Evolutionary conservation across 2,888 invertebrate species (phyloP).

Genomic region (Hedychridium roseum): DNA sequence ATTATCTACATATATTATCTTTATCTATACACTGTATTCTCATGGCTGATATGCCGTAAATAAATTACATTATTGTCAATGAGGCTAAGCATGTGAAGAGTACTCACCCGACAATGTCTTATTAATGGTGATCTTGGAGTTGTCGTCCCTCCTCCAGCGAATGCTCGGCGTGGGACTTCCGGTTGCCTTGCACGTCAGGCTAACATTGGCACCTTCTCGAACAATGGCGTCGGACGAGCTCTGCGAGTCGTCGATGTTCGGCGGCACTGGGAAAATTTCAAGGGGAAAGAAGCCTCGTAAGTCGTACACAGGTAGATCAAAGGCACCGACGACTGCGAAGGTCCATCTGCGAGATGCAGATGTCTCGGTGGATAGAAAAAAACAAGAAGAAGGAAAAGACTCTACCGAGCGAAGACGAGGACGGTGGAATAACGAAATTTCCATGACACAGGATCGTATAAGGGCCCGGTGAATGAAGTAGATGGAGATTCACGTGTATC

Average conservation of each 20-base stretch:
- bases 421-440: constrained; percentile 31
- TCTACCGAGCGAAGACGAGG: neutral
- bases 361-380: neutral
- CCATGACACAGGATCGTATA: constrained; percentile 29
- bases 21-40: too few relatives aligned
- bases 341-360: too few relatives aligned
- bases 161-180: constrained; percentile 89
- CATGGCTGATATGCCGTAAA: too few relatives aligned
- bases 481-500: too few relatives aligned
- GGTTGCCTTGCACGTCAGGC: constrained; percentile 86
- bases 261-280: constrained; percentile 86
- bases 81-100: too few relatives aligned
- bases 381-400: neutral
- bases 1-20: too few relatives aligned
- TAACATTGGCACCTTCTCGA: constrained; percentile 88
- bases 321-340: too few relatives aligned
- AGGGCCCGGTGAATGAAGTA: too few relatives aligned
- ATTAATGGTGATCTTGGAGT: constrained; percentile 85
- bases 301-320: too few relatives aligned
- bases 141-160: constrained; percentile 92
- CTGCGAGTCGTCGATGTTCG: constrained; percentile 89
- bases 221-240: constrained; percentile 93
- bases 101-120: constrained; percentile 79
- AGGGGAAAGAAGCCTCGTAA: too few relatives aligned
- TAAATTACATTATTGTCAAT: too few relatives aligned